Evolutionary conservation across 2,888 invertebrate genomes (phyloP), one percentile per base, ranked within the genome.

Genomic region (Machimus atricapillus): DNA sequence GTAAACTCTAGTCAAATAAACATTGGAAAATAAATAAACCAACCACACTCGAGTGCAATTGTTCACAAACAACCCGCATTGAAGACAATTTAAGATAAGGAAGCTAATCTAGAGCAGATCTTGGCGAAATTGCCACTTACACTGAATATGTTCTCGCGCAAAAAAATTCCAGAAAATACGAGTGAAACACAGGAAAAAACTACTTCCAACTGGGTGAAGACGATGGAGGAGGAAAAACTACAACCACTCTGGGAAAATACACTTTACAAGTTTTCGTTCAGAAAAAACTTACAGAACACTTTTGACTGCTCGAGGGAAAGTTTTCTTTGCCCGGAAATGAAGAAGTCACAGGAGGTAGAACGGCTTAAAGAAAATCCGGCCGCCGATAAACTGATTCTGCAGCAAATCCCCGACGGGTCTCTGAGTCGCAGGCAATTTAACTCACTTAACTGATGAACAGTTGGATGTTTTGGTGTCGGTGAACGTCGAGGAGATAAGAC

Each of bases 381-480:
- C 82, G 37, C 58, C 82, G 37, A 58, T 66, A 66, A 82, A 82
- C 82, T 82, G 82, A 82, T 58, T 58, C 66, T 40, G n/a, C 4
- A 82, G 37, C 19, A 66, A 58, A 82, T 40, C 82, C 27, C 82
- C 27, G 40, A 58, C 56, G 37, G 76, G 40, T 76, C 12, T 82
- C 37, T 40, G 58, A 56, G 58, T 82, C 82, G 37, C 34, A 37
- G 31, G 19, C 58, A 31, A 58, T 58, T 82, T 82, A 82, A 82
- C 52, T 82, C 82, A 82, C 66, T 82, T 82, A 82, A 66, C 37
- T 37, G 66, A 52, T 66, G 82, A 58, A 66, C 34, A 34, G 37
- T 8, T n/a, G 58, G n/a, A 37, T 82, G 19, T 27, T 66, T 37
- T n/a, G 52, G 82, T 82, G 31, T 82, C 82, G 19, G 82, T 82